These are phyloP conservation scores for Drosophila fulvimacula DNA, from an alignment of 2,888 invertebrate genomes.

Conservation along the genomic window DNA sequence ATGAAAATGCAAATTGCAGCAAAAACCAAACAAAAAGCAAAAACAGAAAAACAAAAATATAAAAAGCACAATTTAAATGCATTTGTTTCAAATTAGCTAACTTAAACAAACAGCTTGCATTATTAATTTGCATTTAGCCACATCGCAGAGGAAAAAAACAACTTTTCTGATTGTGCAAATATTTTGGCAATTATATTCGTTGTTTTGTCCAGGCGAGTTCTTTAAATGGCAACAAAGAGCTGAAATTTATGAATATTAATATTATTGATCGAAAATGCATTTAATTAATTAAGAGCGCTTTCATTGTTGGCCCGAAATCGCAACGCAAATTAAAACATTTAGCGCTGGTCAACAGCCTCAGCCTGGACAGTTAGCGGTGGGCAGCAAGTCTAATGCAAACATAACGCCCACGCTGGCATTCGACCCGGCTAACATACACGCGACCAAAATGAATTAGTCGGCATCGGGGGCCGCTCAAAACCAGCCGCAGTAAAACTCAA, in stretches of 20 bases:
- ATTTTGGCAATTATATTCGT: constrained; percentile 55
- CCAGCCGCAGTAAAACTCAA: constrained; percentile 18
- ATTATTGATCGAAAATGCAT: constrained; percentile 16
- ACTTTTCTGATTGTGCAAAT: constrained; percentile 46
- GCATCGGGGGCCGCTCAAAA: constrained; percentile 15
- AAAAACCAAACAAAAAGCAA: background rate
- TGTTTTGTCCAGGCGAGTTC: background rate
- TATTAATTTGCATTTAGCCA: constrained; percentile 70
- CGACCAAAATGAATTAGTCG: constrained; percentile 61
- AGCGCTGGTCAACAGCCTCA: background rate
- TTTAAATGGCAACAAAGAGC: constrained; percentile 12
- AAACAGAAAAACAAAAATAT: background rate
- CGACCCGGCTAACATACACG: constrained; percentile 40
- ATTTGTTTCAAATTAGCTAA: constrained; percentile 63
- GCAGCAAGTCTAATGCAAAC: constrained; percentile 8
- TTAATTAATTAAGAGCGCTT: constrained; percentile 34
- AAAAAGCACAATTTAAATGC: constrained; percentile 8
- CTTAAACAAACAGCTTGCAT: constrained; percentile 60
- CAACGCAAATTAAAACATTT: constrained; percentile 11
- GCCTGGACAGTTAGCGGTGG: background rate
- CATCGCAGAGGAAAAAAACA: background rate
- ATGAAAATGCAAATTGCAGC: constrained; percentile 41
- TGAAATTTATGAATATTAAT: constrained; percentile 34
- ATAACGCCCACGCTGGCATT: background rate
- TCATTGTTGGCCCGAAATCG: background rate